Evolutionary conservation across 1,140 invertebrate species (phyloP), one percentile per base, ranked within the genome.

Genomic region (Druon quercuslanigerum): DNA sequence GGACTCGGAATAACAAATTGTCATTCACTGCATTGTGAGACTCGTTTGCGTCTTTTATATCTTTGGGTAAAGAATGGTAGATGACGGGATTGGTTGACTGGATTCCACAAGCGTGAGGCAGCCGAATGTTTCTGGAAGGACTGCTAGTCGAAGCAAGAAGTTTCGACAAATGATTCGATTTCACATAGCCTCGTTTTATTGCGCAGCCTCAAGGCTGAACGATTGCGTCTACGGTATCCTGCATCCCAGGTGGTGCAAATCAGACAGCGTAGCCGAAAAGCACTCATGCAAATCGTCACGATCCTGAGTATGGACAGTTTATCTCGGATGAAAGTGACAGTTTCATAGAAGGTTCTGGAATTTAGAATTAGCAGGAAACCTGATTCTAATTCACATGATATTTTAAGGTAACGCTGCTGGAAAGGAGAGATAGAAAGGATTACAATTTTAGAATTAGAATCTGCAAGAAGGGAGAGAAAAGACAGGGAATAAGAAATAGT

Each of bases 11-110:
- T 54, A 9, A 54, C n/a, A 3, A 54, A 54, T 16, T 54, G 16
- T 19, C 52, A 17, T n/a, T 7, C n/a, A 54, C 52, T 54, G 8
- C n/a, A 50, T 46, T 17, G 54, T 50, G 54, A 75, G 71, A 76
- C 76, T 79, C 73, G 74, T 51, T 66, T 52, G 66, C 75, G 78
- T 84, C 88, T 89, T 89, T 89, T 89, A 89, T 89, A 89, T 74
- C 52, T 73, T 51, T 84, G 75, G 71, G 71, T 50, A n/a, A 40
- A 70, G 77, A 57, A 75, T 75, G 66, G 72, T 50, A 74, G 73
- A 74, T 71, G 60, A 75, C 74, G 79, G 52, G 78, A 83, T 83
- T 82, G 76, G 76, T 76, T 73, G 17, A 6, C 19, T 57, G 71
- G 50, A n/a, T 51, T 54, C 17, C 16, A 54, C 1, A 17, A 54